These are phyloP conservation scores for Zygogramma bicolorata DNA, from an alignment of 2,888 invertebrate genomes.

Conservation along the genomic window DNA sequence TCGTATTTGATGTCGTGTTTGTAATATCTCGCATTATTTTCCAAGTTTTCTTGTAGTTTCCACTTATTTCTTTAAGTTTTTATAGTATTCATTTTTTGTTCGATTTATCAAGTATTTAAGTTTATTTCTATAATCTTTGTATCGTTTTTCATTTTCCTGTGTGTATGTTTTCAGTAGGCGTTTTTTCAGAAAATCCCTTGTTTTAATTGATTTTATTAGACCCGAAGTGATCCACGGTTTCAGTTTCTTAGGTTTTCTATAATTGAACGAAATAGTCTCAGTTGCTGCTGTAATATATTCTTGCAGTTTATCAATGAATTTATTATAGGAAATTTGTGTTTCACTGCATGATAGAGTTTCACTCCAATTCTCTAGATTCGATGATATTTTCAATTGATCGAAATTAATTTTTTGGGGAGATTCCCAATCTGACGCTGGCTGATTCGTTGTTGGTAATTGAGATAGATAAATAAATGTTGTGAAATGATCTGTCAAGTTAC, in stretches of 20 bases:
- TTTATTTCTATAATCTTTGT: not conserved
- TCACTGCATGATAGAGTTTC: not conserved
- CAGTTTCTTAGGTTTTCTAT: not conserved
- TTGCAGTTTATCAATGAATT: too few species aligned
- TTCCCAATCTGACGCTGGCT: not conserved
- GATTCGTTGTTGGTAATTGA: too few species aligned
- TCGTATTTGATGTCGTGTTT: too few species aligned
- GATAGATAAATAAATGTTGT: too few species aligned
- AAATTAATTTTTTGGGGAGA: not conserved
- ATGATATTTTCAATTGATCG: not conserved
- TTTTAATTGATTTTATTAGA: not conserved
- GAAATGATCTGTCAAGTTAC: too few species aligned
- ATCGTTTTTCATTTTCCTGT: not conserved
- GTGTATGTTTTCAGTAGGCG: not conserved
- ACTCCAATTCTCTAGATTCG: not conserved
- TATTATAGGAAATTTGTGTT: not conserved
- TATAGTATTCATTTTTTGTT: too few species aligned
- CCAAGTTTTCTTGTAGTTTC: too few species aligned
- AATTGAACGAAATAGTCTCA: too few species aligned
- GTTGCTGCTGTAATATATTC: not conserved
- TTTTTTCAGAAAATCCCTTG: not conserved
- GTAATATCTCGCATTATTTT: too few species aligned
- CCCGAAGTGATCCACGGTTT: too few species aligned
- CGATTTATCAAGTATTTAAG: not conserved
- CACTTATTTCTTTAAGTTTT: too few species aligned